Evolutionary conservation across 2,113 vertebrate genomes (phyloP).

Genomic region (Ornithorhynchus anatinus): DNA sequence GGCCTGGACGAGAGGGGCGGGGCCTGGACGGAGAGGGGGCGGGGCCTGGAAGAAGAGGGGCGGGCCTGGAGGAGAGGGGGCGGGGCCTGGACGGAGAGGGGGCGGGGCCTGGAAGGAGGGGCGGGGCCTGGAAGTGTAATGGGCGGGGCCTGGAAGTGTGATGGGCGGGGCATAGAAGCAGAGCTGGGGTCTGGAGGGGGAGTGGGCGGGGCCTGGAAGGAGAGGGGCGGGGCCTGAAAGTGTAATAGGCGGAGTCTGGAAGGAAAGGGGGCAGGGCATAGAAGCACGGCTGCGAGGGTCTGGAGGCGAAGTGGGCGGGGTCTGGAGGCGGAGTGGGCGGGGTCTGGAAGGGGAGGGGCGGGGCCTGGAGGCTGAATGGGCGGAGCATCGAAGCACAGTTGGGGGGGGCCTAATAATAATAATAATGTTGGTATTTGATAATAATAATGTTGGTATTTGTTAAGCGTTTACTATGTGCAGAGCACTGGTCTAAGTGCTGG

Average conservation of each 20-base stretch:
- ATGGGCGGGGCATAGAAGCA: no score
- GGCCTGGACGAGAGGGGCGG: not conserved
- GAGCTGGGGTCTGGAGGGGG: not conserved
- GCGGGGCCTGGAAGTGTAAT: no score
- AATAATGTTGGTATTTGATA: no score
- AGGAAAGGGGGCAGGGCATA: not conserved
- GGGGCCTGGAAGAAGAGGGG: no score
- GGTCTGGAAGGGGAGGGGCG: not conserved
- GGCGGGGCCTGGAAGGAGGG: not conserved
- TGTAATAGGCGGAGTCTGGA: not conserved
- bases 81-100: not conserved
- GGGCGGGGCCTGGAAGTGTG: accelerated
- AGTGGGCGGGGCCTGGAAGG: not conserved
- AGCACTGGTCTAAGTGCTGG: no score
- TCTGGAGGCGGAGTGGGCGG: not conserved
- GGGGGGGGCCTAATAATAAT: no score
- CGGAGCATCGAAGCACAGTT: no score
- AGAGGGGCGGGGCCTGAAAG: not conserved
- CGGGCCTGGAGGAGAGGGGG: no score
- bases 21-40: not conserved
- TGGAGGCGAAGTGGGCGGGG: not conserved
- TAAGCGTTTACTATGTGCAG: no score
- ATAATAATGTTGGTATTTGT: no score
- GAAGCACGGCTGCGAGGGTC: not conserved
- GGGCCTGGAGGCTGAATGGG: not conserved